Evolutionary conservation across 2,113 vertebrate genomes (phyloP).

Genomic region (Gallinago paraguaiae): DNA sequence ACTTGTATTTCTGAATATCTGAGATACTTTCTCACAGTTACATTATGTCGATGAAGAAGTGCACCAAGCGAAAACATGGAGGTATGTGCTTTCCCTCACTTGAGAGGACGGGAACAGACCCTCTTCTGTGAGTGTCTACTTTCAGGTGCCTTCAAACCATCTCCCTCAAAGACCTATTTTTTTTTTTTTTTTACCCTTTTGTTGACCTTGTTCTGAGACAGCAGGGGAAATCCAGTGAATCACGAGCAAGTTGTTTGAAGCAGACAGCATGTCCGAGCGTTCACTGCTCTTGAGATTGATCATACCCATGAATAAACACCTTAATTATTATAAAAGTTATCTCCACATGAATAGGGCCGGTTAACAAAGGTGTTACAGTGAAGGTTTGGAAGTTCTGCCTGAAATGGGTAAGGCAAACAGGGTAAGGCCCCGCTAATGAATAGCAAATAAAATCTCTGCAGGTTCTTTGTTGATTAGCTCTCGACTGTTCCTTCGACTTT

Average conservation of each 20-base stretch:
- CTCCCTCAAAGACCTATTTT: not conserved
- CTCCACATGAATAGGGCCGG: not conserved
- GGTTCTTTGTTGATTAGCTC: not conserved
- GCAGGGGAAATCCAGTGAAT: not conserved
- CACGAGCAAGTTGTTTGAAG: not conserved
- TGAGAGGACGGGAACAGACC: not conserved
- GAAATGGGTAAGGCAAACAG: not conserved
- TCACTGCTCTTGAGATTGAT: not conserved
- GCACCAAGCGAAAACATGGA: not conserved
- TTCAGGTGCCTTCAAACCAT: not conserved
- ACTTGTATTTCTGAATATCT: not conserved
- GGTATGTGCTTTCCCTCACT: not conserved
- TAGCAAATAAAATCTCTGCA: not conserved
- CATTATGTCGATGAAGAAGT: not conserved
- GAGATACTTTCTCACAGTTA: not conserved
- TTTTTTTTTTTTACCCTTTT: not conserved
- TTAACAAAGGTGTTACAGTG: not conserved
- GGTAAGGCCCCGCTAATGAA: not conserved
- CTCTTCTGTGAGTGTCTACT: not conserved
- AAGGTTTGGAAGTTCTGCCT: not conserved
- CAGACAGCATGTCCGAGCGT: not conserved
- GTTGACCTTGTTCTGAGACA: not conserved
- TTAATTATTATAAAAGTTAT: not conserved
- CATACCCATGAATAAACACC: not conserved
- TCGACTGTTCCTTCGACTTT: not conserved